Evolutionary conservation across 2,888 invertebrate species (phyloP), one percentile per base, ranked within the genome.

Genomic region (Labia minor): DNA sequence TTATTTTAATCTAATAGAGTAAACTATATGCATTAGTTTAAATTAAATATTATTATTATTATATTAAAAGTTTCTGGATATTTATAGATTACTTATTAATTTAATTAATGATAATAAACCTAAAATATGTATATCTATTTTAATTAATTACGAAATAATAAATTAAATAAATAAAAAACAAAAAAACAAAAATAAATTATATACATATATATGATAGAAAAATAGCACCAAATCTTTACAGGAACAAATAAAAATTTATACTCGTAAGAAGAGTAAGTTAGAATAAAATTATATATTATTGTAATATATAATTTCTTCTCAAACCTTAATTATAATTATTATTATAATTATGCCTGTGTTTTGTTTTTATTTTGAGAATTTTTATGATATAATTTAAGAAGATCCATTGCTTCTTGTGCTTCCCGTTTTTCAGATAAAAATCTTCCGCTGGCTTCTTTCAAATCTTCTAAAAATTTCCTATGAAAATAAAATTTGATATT

Each of bases 341-440:
- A 3, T 14, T 49, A 49, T n/a, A 49, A 4, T 49, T 49, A 14
- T 26, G 26, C 26, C 26, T 26, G n/a, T 49, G 49, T 14, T 16
- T 14, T 33, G 11, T 49, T 49, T 10, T 49, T 49, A 49, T 49
- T 49, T 49, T 49, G 49, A 3, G 49, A 49, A 49, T 49, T 49
- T 14, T 49, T 49, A 74, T 83, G 85, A 74, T 88, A 89, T 72
- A 92, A 78, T 78, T 90, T 89, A 75, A 92, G 80, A 75, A 92
- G 81, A 78, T 90, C 90, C 85, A 92, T 85, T 65, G 92, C 90
- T 80, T 92, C 91, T 78, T 90, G 89, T 64, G 91, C 91, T 79
- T 90, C 90, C 70, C 91, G 84, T 78, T 91, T 91, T 75, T 92
- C 92, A 73, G 87, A 84, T 72, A 91, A 79, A 77, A 86, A 85